Percentiles rank a stretch among this genome's conserved stretches.
Evolutionary conservation across 64 coral and sea anemone species (phyloP).

Genomic region (Montipora efflorescens): DNA sequence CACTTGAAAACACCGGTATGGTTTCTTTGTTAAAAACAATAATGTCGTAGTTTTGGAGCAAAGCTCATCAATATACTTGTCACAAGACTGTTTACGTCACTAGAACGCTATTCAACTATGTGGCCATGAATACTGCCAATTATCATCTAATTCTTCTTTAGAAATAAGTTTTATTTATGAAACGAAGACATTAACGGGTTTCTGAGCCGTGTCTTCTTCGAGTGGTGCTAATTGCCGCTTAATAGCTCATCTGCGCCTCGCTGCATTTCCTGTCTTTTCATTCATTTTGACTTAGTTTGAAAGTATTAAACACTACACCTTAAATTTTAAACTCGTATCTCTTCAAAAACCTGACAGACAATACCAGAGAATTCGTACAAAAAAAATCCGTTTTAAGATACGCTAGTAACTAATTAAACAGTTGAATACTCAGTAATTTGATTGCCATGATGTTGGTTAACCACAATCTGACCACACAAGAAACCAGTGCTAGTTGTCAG

Average conservation of each 20-base stretch:
- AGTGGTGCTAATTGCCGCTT: slow-evolving; percentile 48
- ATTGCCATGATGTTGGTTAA: not conserved
- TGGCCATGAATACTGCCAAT: slow-evolving; percentile 25
- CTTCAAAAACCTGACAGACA: too few species aligned
- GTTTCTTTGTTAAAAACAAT: slow-evolving; percentile 21
- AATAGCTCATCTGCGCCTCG: slow-evolving; percentile 35
- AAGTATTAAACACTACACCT: not conserved
- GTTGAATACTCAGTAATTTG: not conserved
- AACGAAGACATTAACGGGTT: slow-evolving; percentile 42
- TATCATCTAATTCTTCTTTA: not conserved
- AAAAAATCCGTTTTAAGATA: not conserved
- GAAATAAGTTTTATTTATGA: slow-evolving; percentile 21
- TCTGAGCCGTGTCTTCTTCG: not conserved
- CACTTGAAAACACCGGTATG: not conserved
- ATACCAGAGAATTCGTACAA: too few species aligned
- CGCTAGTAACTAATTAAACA: not conserved
- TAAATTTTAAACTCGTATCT: not conserved
- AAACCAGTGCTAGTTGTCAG: too few species aligned
- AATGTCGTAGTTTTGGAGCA: not conserved
- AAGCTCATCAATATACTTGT: not conserved
- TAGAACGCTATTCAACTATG: not conserved
- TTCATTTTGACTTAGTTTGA: slow-evolving; percentile 14
- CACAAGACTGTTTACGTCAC: not conserved
- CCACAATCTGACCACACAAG: not conserved
- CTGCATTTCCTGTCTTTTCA: not conserved